Base-by-base conservation (phyloP, 2,888 invertebrate species). In the Cheilosia soror region DNA sequence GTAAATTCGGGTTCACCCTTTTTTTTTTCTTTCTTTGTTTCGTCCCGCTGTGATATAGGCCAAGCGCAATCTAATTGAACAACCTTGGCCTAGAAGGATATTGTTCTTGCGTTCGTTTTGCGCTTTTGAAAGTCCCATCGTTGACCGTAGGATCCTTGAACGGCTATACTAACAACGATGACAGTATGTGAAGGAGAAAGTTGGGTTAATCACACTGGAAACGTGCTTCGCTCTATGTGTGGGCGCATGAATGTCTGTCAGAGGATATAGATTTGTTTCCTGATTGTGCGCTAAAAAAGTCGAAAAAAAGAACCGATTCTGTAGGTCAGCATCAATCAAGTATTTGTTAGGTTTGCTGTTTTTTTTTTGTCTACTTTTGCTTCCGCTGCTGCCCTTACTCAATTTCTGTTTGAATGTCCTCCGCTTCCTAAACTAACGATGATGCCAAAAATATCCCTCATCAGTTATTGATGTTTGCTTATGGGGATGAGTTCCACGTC, bases 261-360 rank as follows among this genome's bases (percentile, higher is more conserved):
- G 33, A 65, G 44, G 47, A 42, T 47, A 51, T 60, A 65, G 68
- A 68, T 73, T 63, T 51, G 73, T 68, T 79, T 75, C 79, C 79
- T 71, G 84, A 75, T 75, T 79, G 63, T 49, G 37, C 49, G 53
- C 37, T 65, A 57, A 71, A 66, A 53, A 69, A 60, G 11, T 60
- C 72, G 49, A 29, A 69, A 11, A 63, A 65, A 62, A 49, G 68
- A 42, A 42, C 51, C 68, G 11, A 65, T 65, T 79, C 69, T 51
- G 51, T 84, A 75, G 84, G 75, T 84, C 84, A 84, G 79, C 79
- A 83, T 83, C 73, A 73, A 83, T 83, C 83, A 83, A 78, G 47
- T 40, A 72, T 83, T 66, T 82, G 68, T 49, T 55, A 20, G 6
- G 68, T 40, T 31, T 51, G 0, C 27, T 15, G 11, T 37, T 62